Evolutionary conservation across 2,113 vertebrate species (phyloP).

Genomic region (Python bivittatus): DNA sequence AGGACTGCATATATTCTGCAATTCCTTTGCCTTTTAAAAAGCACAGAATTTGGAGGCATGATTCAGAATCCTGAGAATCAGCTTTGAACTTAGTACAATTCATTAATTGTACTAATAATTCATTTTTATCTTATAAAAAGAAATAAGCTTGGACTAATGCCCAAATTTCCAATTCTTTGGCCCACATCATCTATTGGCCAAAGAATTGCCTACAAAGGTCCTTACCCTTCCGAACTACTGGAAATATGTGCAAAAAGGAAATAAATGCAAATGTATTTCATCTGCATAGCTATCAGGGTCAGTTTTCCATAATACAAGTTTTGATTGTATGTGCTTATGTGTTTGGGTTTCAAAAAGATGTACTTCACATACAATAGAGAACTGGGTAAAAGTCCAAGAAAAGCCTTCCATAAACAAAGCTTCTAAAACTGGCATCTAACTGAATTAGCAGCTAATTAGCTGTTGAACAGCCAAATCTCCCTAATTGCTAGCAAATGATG

Average conservation of each 20-base stretch:
- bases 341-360: background rate
- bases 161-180: background rate
- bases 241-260: background rate
- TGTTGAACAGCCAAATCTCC: fast-evolving
- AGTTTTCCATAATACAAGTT: background rate
- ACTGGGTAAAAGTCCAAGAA: slow-evolving; percentile 7
- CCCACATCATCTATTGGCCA: background rate
- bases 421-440: slow-evolving; percentile 42
- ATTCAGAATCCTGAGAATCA: slow-evolving; percentile 17
- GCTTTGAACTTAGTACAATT: background rate
- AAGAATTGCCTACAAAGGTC: background rate
- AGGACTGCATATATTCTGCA: background rate
- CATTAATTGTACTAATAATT: no score
- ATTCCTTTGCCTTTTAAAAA: background rate
- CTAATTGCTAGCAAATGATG: background rate
- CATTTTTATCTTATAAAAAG: background rate
- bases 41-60: background rate
- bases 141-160: background rate
- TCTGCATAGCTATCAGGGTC: background rate
- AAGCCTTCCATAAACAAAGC: background rate
- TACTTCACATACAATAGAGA: background rate
- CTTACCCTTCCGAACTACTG: background rate
- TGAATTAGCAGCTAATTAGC: slow-evolving; percentile 59
- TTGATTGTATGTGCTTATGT: background rate
- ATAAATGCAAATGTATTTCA: background rate